Evolutionary conservation across 2,888 invertebrate genomes (phyloP).

Genomic region (Drosophila bunnanda): DNA sequence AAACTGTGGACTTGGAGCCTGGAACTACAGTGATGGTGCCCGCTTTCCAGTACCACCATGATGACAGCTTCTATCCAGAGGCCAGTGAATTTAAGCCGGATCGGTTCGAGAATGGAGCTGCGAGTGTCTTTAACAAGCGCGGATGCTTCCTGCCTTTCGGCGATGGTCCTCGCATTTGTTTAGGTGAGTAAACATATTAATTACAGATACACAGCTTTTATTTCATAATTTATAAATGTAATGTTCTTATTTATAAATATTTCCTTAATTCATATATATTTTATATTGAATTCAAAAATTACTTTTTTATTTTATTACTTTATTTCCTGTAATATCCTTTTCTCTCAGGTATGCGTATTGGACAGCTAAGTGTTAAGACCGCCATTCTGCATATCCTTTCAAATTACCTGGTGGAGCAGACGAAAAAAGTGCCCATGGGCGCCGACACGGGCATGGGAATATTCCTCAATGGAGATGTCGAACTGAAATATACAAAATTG

Average conservation of each 20-base stretch:
- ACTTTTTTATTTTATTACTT: too few species aligned
- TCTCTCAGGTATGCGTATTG: constrained; percentile 63
- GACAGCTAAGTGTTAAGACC: constrained; percentile 60
- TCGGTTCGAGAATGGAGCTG: constrained; percentile 74
- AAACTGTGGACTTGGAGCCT: constrained; percentile 63
- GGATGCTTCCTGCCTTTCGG: constrained; percentile 81
- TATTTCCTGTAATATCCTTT: not conserved
- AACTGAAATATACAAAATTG: constrained; percentile 64
- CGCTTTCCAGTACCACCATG: constrained; percentile 78
- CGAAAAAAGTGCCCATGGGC: constrained; percentile 51
- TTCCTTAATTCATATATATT: not conserved
- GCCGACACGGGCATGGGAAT: constrained; percentile 63
- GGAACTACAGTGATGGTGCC: constrained; percentile 78
- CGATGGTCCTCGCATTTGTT: constrained; percentile 81
- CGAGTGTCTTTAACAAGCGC: constrained; percentile 65
- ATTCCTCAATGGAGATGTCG: constrained; percentile 60
- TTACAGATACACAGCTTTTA: not conserved
- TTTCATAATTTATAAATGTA: not conserved
- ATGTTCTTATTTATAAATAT: not conserved
- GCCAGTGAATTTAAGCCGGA: constrained; percentile 76
- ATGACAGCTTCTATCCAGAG: constrained; percentile 63
- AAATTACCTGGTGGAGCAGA: constrained; percentile 58
- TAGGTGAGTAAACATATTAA: constrained; percentile 62
- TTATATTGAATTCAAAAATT: too few species aligned
- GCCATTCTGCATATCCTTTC: constrained; percentile 62